Evolutionary conservation across 2,113 vertebrate species (phyloP), one percentile per base, ranked within the genome.

Genomic region (Pithys albifrons): DNA sequence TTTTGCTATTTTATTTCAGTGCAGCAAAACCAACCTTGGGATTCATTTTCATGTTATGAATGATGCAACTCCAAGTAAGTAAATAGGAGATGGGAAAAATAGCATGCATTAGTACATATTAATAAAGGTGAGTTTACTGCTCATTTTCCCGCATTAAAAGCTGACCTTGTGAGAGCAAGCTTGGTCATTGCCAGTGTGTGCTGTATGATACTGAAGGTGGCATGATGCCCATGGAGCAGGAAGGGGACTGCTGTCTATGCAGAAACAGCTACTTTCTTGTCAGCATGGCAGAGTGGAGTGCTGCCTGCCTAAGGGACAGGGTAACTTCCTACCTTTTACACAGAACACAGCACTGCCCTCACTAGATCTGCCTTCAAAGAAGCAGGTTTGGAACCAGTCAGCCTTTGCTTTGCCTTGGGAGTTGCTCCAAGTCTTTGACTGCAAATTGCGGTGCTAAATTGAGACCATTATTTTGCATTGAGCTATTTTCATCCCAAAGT

Each of bases 401-500:
- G 11, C 69, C 79, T 84, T 92, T 49, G 28, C 92, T 77, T 45
- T 88, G 78, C 72, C 57, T 94, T 52, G 73, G 69, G 79, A 93
- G 78, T 71, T 67, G 28, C 72, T 94, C 90, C 83, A 94, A 94
- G 75, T 71, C 78, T 95, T 94, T 45, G 59, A 72, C 85, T 94
- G 82, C 82, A 88, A 82, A 94, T 77, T 85, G 75, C 61, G 64
- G 52, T 59, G 76, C 82, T 95, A 89, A 96, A 94, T 78, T 81
- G 93, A 95, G 93, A 91, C 95, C 61, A 64, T 96, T 93, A 86
- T 91, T 89, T 84, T 92, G 73, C 80, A 89, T 86, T 88, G 88
- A 91, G 88, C 69, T 95, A 81, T 88, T 95, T 97, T 89, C 85
- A 92, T 81, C 76, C 48, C 9, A 1, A 59, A 91, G 52, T 69